phyloP scores from a whole-genome alignment of 2,113 vertebrate species.

The Synchiropus splendidus region DNA sequence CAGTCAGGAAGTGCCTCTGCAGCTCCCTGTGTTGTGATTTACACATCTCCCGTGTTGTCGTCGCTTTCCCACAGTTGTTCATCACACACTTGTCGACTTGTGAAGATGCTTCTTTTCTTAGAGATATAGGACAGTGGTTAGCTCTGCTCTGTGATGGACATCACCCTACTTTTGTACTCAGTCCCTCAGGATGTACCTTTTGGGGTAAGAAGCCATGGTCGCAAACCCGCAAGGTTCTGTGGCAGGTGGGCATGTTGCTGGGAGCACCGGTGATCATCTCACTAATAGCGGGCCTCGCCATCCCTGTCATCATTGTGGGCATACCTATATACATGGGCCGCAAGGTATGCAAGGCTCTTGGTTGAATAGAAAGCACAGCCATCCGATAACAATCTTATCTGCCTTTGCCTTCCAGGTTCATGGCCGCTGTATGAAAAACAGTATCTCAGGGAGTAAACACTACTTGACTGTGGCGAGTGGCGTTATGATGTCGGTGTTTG shows the following conservation, averaged over 20 bases:
- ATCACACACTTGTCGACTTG: too few relatives aligned
- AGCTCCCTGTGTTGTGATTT: too few relatives aligned
- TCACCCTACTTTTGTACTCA: slow-evolving; percentile 42
- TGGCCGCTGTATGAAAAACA: slow-evolving; percentile 80
- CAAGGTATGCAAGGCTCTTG: slow-evolving; percentile 56
- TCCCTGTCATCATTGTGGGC: slow-evolving; percentile 79
- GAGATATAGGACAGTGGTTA: too few relatives aligned
- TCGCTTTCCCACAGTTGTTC: too few relatives aligned
- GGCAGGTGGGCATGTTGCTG: slow-evolving; percentile 84
- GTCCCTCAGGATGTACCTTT: slow-evolving; percentile 85
- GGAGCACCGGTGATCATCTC: slow-evolving; percentile 81
- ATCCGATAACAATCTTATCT: background rate
- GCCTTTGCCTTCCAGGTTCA: slow-evolving; percentile 62
- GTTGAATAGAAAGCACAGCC: background rate
- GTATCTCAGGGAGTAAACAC: slow-evolving; percentile 79
- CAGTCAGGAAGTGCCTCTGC: too few relatives aligned
- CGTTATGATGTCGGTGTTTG: slow-evolving; percentile 77
- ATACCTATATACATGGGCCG: slow-evolving; percentile 84
- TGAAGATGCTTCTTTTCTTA: too few relatives aligned
- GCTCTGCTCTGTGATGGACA: too few relatives aligned
- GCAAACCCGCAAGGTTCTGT: slow-evolving; percentile 74
- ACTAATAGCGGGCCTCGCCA: slow-evolving; percentile 75
- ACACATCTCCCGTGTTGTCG: too few relatives aligned
- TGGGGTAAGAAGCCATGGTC: slow-evolving; percentile 87
- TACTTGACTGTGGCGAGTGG: slow-evolving; percentile 79